phyloP scores from a whole-genome alignment of 2,797 vertebrate species.

The Sebastes vulpes region DNA sequence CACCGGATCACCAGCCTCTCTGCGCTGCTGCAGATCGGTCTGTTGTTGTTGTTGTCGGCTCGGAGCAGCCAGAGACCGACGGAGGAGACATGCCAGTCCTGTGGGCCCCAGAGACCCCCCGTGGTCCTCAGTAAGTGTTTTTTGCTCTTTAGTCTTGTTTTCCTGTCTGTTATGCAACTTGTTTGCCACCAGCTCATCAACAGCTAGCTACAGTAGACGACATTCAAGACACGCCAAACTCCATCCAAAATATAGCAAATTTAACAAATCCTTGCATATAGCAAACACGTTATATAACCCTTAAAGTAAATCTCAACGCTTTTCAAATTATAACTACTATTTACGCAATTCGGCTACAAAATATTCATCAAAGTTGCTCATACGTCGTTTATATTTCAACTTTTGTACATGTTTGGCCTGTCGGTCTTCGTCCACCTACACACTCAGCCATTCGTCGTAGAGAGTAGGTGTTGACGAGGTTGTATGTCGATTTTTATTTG shows the following conservation, averaged over 20 bases:
- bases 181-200: neutral
- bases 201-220: neutral
- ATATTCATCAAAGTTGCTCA: accelerated
- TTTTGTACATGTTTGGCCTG: constrained; percentile 24
- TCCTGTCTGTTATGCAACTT: neutral
- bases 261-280: accelerated
- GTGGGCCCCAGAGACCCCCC: constrained; percentile 71
- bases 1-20: constrained; percentile 40
- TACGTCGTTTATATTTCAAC: neutral
- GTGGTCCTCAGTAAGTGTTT: constrained; percentile 86
- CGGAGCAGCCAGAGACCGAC: constrained; percentile 54
- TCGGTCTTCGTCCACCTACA: neutral
- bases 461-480: accelerated
- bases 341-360: neutral
- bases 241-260: neutral
- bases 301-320: neutral
- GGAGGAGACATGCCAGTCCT: constrained; percentile 19
- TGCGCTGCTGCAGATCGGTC: constrained; percentile 34
- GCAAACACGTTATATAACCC: accelerated
- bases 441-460: neutral
- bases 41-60: constrained; percentile 58
- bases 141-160: neutral
- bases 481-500: neutral
- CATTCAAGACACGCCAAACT: neutral
- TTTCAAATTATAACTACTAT: accelerated